Conservation (phyloP, 2,113 vertebrate species). For the Psammodynastes pulverulentus region DNA sequence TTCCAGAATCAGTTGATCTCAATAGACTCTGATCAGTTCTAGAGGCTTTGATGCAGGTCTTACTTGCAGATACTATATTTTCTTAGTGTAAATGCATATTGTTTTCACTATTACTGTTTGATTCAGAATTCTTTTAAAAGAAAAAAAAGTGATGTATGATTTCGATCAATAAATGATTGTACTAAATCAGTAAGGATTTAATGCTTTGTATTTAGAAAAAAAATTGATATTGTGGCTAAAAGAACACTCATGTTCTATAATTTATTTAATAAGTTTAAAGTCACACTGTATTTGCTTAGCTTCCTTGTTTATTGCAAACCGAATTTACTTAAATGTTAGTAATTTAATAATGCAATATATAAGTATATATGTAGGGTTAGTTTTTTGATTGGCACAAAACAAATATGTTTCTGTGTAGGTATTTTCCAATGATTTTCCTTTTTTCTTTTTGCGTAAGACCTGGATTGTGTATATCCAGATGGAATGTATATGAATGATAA, state of each 20-base stretch:
- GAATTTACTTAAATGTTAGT: not conserved
- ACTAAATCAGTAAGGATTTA: not conserved
- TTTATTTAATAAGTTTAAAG: not conserved
- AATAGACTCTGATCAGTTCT: not conserved
- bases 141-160: not conserved
- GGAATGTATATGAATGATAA: not conserved
- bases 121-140: not conserved
- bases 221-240: not conserved
- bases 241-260: not conserved
- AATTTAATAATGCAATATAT: not conserved
- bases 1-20: not conserved
- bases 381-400: not conserved
- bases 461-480: not conserved
- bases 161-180: not conserved
- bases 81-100: not conserved
- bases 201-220: not conserved
- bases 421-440: not conserved
- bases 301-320: not conserved
- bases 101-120: not conserved
- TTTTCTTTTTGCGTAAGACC: not conserved
- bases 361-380: not conserved
- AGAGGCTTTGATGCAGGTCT: not conserved
- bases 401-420: not conserved
- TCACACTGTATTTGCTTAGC: not conserved
- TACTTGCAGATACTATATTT: not conserved